Percentiles rank a stretch among this genome's conserved stretches.
Evolutionary conservation across 2,888 invertebrate species (phyloP).

Genomic region (Tetragnatha montana): DNA sequence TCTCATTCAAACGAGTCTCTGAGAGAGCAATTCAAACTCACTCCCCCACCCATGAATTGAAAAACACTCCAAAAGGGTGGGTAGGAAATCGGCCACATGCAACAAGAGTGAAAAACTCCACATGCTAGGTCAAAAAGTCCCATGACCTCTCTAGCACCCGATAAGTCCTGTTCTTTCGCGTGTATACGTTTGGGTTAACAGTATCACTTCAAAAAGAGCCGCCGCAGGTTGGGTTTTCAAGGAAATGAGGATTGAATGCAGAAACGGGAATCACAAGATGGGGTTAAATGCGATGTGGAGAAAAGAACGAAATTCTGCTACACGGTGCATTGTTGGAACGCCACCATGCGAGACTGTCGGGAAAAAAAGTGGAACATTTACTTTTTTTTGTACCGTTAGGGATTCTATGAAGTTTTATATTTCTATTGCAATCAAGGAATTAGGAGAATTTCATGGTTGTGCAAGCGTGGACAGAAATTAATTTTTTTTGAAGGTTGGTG

Average conservation of each 20-base stretch:
- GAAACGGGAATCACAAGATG: background rate
- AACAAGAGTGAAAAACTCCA: background rate
- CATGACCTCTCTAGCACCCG: background rate
- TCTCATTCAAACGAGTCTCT: too few relatives aligned
- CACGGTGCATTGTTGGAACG: background rate
- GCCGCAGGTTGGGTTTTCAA: background rate
- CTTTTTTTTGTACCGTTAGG: background rate
- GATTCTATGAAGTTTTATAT: background rate
- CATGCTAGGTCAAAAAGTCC: background rate
- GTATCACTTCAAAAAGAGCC: background rate
- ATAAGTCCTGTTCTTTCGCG: background rate
- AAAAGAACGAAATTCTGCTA: background rate
- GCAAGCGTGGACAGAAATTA: background rate
- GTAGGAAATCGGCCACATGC: background rate
- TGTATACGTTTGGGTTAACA: background rate
- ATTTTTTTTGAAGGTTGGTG: background rate
- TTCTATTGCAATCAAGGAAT: background rate
- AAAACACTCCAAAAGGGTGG: too few relatives aligned
- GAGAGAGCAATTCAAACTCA: too few relatives aligned
- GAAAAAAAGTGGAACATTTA: background rate
- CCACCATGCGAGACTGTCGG: background rate
- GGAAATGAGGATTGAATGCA: background rate
- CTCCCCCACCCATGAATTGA: too few relatives aligned
- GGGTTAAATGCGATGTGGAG: background rate
- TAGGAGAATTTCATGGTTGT: background rate